phyloP scores from a whole-genome alignment of 2,888 invertebrate genomes.

The Craniophora ligustri region DNA sequence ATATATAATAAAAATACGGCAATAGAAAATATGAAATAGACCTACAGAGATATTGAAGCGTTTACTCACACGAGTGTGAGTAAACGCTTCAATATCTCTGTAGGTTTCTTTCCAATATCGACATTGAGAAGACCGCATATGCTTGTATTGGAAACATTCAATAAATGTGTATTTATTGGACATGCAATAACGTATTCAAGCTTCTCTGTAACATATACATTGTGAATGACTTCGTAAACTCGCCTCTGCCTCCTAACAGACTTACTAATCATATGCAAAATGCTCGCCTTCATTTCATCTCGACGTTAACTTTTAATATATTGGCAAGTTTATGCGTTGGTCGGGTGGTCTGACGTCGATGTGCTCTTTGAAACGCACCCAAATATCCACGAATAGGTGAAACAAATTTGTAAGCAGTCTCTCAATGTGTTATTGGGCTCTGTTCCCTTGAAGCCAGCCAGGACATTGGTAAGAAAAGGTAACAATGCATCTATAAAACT shows the following conservation, averaged over 20 bases:
- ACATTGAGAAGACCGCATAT: constrained; percentile 14
- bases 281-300: constrained; percentile 44
- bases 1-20: neutral
- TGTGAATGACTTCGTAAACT: constrained; percentile 20
- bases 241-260: constrained; percentile 22
- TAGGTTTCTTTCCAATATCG: constrained; percentile 37
- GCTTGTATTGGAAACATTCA: constrained; percentile 31
- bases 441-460: constrained; percentile 48
- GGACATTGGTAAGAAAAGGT: constrained; percentile 58
- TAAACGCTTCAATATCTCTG: constrained; percentile 6
- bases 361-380: constrained; percentile 58
- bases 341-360: constrained; percentile 70
- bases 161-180: constrained; percentile 46
- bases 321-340: constrained; percentile 62
- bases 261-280: constrained; percentile 58
- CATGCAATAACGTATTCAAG: constrained; percentile 30
- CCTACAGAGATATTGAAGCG: too few species aligned
- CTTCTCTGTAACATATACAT: constrained; percentile 32
- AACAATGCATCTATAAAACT: constrained; percentile 85
- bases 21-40: constrained; percentile 17
- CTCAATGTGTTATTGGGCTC: constrained; percentile 67
- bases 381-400: constrained; percentile 76
- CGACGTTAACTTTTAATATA: constrained; percentile 61
- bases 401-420: constrained; percentile 74
- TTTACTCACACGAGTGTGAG: too few species aligned